These are phyloP conservation scores for Acromyrmex heyeri DNA, from an alignment of 1,140 invertebrate species.

Conservation along the genomic window DNA sequence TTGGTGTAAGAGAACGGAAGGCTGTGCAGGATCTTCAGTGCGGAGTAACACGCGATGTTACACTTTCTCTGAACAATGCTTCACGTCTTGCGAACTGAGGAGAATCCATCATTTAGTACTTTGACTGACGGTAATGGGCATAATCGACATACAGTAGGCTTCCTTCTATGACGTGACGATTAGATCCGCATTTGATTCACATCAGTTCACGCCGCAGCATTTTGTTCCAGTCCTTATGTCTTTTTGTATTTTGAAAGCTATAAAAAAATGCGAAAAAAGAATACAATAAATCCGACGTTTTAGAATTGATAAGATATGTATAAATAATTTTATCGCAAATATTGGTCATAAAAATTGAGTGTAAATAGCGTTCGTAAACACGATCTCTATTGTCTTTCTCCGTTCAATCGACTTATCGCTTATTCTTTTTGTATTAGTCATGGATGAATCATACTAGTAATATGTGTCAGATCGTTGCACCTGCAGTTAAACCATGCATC, in stretches of 20 bases:
- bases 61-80: constrained; percentile 40
- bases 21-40: neutral
- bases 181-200: constrained; percentile 3
- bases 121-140: neutral
- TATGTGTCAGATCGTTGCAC: constrained; percentile 72
- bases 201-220: neutral
- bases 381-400: constrained; percentile 43
- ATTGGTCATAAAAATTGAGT: constrained; percentile 21
- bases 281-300: neutral
- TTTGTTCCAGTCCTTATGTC: neutral
- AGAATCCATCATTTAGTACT: neutral
- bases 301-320: neutral
- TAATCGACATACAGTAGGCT: neutral
- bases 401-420: constrained; percentile 48
- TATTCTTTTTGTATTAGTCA: constrained; percentile 46
- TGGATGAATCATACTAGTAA: constrained; percentile 54
- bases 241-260: neutral
- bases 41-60: constrained; percentile 7
- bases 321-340: constrained; percentile 15
- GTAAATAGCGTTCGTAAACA: constrained; percentile 8
- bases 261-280: neutral
- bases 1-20: neutral
- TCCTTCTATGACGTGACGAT: neutral
- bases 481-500: constrained; percentile 34
- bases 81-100: neutral